Conservation (phyloP, 2,888 invertebrate species). For the Drosophila demipolita region DNA sequence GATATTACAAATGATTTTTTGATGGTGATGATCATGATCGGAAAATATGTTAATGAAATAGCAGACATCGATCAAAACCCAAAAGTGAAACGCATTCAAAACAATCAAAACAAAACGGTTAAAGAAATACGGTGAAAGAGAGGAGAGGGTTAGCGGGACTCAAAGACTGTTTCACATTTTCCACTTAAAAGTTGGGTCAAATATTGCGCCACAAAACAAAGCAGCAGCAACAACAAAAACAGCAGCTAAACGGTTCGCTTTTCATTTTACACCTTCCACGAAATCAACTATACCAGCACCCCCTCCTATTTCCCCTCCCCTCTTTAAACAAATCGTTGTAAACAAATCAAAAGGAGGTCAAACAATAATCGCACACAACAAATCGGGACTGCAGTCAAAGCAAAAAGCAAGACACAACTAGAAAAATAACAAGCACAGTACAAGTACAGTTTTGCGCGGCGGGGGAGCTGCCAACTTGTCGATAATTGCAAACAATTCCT, state of each 20-base stretch:
- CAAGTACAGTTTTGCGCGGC: constrained; percentile 29
- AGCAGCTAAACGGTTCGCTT: constrained; percentile 63
- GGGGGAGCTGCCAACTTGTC: constrained; percentile 50
- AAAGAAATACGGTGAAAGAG: not conserved
- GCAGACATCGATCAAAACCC: constrained; percentile 53
- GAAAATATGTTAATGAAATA: constrained; percentile 47
- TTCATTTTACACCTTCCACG: constrained; percentile 74
- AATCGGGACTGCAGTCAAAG: constrained; percentile 34
- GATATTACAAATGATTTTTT: constrained; percentile 15
- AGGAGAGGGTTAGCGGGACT: not conserved
- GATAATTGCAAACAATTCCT: constrained; percentile 70
- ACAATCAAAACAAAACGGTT: constrained; percentile 58
- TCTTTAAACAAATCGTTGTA: constrained; percentile 44
- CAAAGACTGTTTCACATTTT: constrained; percentile 26
- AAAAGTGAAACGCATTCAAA: constrained; percentile 54
- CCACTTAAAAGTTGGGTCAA: constrained; percentile 46
- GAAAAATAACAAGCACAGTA: constrained; percentile 19
- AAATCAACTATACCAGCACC: constrained; percentile 28
- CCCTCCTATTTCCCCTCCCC: constrained; percentile 1
- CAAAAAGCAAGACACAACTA: constrained; percentile 3
- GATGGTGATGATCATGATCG: constrained; percentile 14
- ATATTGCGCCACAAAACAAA: constrained; percentile 49
- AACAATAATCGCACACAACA: constrained; percentile 68
- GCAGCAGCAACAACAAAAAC: constrained; percentile 13
- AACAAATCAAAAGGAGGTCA: constrained; percentile 76